Conservation (phyloP, 2,113 vertebrate genomes). For the Zosterops japonicus region DNA sequence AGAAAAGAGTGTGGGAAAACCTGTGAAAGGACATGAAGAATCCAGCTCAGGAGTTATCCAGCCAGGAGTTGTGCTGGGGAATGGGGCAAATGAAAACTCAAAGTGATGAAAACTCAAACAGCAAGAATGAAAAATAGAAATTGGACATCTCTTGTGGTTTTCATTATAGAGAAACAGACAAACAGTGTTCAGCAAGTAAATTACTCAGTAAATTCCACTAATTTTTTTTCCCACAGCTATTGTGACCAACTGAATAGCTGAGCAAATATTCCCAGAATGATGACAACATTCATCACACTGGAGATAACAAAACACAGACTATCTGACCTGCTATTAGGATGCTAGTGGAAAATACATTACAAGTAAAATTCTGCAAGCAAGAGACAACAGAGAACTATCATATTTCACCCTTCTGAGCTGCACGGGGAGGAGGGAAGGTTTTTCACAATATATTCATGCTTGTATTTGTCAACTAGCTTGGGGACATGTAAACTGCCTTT, state of each 20-base stretch:
- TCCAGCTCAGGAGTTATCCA: background rate
- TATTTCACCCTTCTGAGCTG: background rate
- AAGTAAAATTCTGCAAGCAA: background rate
- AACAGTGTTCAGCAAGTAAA: constrained; percentile 29
- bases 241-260: constrained; percentile 42
- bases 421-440: background rate
- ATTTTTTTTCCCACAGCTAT: constrained; percentile 28
- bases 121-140: background rate
- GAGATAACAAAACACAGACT: background rate
- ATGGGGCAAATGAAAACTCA: background rate
- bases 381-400: background rate
- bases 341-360: background rate
- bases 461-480: background rate
- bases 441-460: background rate
- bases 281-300: constrained; percentile 36
- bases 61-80: background rate
- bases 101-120: background rate
- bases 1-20: background rate
- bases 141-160: background rate
- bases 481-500: background rate
- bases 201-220: constrained; percentile 27
- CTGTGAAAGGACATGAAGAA: background rate
- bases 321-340: background rate
- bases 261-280: constrained; percentile 36
- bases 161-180: background rate